Conservation (phyloP, 92 coral and sea anemone genomes). For the Muricea muricata region DNA sequence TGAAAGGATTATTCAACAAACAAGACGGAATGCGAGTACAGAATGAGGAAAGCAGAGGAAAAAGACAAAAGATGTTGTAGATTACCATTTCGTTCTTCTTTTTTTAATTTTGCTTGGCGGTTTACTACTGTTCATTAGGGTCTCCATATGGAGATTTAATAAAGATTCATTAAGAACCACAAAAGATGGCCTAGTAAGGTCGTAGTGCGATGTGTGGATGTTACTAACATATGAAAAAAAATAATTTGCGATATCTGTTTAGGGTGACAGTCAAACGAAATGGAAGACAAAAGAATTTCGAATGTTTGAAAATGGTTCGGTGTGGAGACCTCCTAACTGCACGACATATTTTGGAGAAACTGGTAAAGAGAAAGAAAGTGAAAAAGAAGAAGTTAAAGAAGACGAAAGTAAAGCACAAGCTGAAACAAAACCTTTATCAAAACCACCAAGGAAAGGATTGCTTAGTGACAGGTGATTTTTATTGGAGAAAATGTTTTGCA, state of each 20-base stretch:
- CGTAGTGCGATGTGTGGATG: no score
- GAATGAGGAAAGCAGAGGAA: no score
- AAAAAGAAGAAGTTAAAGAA: background rate
- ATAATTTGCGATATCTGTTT: background rate
- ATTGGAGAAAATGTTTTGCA: background rate
- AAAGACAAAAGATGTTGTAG: no score
- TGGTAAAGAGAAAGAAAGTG: constrained; percentile 35
- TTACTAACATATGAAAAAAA: no score
- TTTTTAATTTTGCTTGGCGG: no score
- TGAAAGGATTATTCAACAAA: no score
- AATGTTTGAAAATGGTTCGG: constrained; percentile 86
- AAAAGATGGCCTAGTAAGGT: no score
- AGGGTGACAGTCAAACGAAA: constrained; percentile 97
- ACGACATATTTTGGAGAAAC: constrained; percentile 41
- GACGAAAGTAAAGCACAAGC: constrained; percentile 12
- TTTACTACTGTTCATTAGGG: no score
- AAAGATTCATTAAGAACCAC: no score
- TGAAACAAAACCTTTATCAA: constrained; percentile 19
- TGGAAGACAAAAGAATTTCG: constrained; percentile 92
- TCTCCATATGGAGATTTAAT: no score
- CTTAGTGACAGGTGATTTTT: constrained; percentile 25
- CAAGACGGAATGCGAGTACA: no score
- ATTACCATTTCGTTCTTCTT: no score
- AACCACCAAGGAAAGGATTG: constrained; percentile 29
- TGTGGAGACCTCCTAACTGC: constrained; percentile 91